These are phyloP conservation scores for Panthera leo DNA, from an alignment of 2,113 vertebrate species.

Conservation along the genomic window DNA sequence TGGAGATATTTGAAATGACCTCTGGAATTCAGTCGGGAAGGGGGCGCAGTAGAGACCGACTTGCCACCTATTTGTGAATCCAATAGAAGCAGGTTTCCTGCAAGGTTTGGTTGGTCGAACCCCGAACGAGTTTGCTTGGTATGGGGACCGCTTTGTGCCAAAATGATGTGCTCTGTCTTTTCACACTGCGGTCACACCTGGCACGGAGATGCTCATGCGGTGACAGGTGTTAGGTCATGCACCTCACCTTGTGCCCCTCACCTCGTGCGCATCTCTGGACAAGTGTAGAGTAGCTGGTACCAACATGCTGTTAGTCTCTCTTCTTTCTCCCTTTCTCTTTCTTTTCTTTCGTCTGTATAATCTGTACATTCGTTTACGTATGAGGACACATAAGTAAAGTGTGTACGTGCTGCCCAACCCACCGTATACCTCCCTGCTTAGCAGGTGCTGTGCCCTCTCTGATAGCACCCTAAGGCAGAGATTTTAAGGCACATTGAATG, in stretches of 20 bases:
- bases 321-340: not conserved
- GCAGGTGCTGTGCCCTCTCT: not conserved
- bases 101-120: not conserved
- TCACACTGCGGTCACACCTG: not conserved
- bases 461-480: not conserved
- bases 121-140: not conserved
- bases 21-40: not conserved
- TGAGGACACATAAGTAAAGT: not conserved
- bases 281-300: rapidly evolving
- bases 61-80: not conserved
- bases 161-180: not conserved
- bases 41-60: not conserved
- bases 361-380: not conserved
- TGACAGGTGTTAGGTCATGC: not conserved
- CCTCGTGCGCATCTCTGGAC: not conserved
- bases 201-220: not conserved
- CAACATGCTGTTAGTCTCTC: not conserved
- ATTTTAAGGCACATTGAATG: not conserved
- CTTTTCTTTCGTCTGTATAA: not conserved
- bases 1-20: not conserved
- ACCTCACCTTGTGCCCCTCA: not conserved
- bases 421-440: not conserved
- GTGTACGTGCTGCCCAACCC: no score
- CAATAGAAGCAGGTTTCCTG: not conserved
- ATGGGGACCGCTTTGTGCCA: not conserved